These are phyloP conservation scores for Nasonia vitripennis DNA, from an alignment of 1,140 invertebrate species.

Conservation along the genomic window DNA sequence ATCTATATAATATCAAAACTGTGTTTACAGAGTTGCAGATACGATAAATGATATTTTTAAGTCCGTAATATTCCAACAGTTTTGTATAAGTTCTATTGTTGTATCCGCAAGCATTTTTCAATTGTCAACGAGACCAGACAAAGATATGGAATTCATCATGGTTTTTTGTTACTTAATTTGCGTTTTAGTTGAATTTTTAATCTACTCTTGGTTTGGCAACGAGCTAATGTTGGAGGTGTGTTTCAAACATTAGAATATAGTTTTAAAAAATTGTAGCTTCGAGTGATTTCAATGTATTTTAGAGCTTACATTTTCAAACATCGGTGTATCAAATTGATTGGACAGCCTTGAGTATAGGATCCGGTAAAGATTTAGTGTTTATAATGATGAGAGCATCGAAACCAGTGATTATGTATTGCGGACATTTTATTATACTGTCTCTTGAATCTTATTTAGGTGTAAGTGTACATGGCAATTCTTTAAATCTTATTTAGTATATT, in stretches of 20 bases:
- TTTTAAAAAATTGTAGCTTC: no score
- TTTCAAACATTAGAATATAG: background rate
- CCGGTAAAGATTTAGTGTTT: constrained; percentile 7
- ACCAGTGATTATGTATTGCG: constrained; percentile 15
- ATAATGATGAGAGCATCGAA: constrained; percentile 14
- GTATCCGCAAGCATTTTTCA: constrained; percentile 34
- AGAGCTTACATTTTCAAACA: constrained; percentile 20
- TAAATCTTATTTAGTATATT: background rate
- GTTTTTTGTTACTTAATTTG: constrained; percentile 23
- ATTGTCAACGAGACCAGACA: constrained; percentile 22
- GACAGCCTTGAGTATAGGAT: background rate
- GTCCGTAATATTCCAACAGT: constrained; percentile 20
- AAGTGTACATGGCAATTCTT: background rate
- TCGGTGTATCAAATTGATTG: constrained; percentile 8
- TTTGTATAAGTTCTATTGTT: constrained; percentile 31
- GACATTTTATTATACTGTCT: constrained; percentile 24
- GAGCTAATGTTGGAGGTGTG: constrained; percentile 18
- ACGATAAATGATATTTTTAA: constrained; percentile 15
- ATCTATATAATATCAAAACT: background rate
- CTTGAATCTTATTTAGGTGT: constrained; percentile 27
- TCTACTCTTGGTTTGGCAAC: constrained; percentile 40
- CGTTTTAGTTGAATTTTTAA: constrained; percentile 26
- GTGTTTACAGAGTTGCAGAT: background rate
- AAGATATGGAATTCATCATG: constrained; percentile 33
- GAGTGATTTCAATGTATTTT: background rate